These are phyloP conservation scores for Graptemys geographica DNA, from an alignment of 2,797 vertebrate species.

Conservation along the genomic window DNA sequence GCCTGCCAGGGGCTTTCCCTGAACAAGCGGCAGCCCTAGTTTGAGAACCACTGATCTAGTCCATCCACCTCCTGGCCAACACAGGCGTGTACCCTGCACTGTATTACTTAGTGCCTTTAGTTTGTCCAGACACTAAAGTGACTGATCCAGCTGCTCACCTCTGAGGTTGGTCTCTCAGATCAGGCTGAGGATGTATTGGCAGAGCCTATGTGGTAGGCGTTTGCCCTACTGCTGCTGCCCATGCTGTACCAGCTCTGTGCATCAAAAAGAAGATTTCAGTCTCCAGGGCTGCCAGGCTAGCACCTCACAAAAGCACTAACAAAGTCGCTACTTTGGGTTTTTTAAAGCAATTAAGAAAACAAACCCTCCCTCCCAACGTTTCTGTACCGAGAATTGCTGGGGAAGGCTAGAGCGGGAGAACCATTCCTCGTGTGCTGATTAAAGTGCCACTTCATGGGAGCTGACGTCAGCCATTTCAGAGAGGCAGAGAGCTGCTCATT, in stretches of 20 bases:
- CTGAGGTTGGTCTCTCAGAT: not conserved
- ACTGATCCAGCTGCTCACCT: not conserved
- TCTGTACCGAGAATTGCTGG: conserved; percentile 51
- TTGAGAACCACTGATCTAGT: too few species aligned
- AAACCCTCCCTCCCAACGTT: conserved; percentile 50
- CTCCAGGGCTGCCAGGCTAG: not conserved
- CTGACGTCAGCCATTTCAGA: conserved; percentile 70
- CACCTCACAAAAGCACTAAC: conserved; percentile 17
- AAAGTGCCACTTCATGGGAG: conserved; percentile 64
- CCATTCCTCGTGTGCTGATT: conserved; percentile 55
- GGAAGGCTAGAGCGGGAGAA: conserved; percentile 34
- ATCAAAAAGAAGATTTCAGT: not conserved
- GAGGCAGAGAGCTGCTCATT: conserved; percentile 61
- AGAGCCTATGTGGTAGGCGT: not conserved
- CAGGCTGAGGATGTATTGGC: not conserved
- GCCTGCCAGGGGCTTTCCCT: too few species aligned
- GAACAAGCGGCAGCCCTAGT: too few species aligned
- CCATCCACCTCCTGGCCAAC: not conserved
- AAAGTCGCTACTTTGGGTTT: not conserved
- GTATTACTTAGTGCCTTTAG: not conserved
- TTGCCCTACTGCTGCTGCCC: conserved; percentile 45
- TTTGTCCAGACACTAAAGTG: not conserved
- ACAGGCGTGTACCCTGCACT: not conserved
- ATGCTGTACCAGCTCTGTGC: not conserved
- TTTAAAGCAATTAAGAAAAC: conserved; percentile 28